Conservation (phyloP, 1,140 invertebrate species). For the Scaptomyza graminum region DNA sequence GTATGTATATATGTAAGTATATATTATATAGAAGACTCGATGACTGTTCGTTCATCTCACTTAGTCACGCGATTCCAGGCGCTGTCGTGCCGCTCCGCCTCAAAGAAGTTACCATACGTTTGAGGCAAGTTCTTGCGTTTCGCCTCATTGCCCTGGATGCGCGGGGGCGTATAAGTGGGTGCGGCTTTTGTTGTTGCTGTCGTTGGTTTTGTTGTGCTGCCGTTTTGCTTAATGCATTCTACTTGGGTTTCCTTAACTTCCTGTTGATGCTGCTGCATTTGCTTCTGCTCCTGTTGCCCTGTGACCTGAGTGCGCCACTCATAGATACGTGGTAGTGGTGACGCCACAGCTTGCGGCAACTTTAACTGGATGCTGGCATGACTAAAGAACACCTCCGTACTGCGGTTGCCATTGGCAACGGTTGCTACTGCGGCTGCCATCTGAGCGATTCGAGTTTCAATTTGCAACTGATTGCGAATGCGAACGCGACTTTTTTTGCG, state of each 20-base stretch:
- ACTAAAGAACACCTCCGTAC: slow-evolving; percentile 60
- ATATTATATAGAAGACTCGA: neutral
- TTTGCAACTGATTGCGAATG: slow-evolving; percentile 59
- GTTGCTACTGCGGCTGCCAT: slow-evolving; percentile 60
- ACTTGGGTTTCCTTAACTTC: slow-evolving; percentile 7
- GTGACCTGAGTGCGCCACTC: slow-evolving; percentile 69
- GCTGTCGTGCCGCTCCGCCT: slow-evolving; percentile 59
- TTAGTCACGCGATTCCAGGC: slow-evolving; percentile 75
- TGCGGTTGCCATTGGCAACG: slow-evolving; percentile 1
- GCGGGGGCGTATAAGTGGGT: slow-evolving; percentile 56
- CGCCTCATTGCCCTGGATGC: slow-evolving; percentile 59
- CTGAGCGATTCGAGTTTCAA: slow-evolving; percentile 60
- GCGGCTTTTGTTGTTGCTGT: slow-evolving; percentile 24
- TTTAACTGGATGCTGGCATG: slow-evolving; percentile 60
- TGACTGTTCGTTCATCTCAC: slow-evolving; percentile 24
- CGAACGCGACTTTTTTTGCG: slow-evolving; percentile 54
- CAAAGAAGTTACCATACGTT: slow-evolving; percentile 61
- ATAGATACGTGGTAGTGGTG: slow-evolving; percentile 39
- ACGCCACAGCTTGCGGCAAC: slow-evolving; percentile 10
- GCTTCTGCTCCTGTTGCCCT: slow-evolving; percentile 14
- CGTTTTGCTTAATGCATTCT: slow-evolving; percentile 16
- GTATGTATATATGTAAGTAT: slow-evolving; percentile 8
- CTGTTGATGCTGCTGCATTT: slow-evolving; percentile 8
- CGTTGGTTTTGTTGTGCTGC: neutral
- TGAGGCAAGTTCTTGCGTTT: slow-evolving; percentile 57